Evolutionary conservation across 2,113 vertebrate genomes (phyloP), one percentile per base, ranked within the genome.

Genomic region (Corythaeola cristata): DNA sequence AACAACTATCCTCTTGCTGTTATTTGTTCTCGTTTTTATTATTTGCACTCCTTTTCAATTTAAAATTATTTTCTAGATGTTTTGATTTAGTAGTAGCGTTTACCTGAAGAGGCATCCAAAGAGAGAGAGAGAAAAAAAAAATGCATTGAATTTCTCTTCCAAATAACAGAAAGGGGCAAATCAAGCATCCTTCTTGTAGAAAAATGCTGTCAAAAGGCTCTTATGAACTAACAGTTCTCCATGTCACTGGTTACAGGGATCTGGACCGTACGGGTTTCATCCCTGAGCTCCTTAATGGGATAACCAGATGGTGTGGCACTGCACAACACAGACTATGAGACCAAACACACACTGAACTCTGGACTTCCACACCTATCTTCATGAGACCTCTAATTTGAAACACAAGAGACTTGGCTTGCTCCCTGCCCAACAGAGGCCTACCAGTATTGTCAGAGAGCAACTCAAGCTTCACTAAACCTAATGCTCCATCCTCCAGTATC

Each of bases 191-290:
- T 85, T 33, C 62, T 49, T 26, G 12, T 6, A 69, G 27, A 32
- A 78, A 81, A 66, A 50, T 27, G 44, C 22, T 85, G 77, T 75
- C 37, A 71, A 75, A 85, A 82, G 47, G 26, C 26, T 71, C 9
- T 72, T 52, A 33, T 1, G 9, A 91, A 59, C 33, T 52, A 85
- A 41, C 0, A 3, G 13, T 35, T 75, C 50, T 90, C 45, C 23
- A 12, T 3, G 16, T 64, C 78, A 52, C 44, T 85, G 76, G 26
- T 60, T 64, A 59, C 28, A 66, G 35, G 20, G 28, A 88, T 55
- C 56, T 64, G 41, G 41, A 87, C 39, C 4, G 0, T 1, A 12
- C 0, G 1, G 35, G 15, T 78, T 47, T 67, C 77, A 85, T 60
- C 26, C 49, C 26, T 15, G 49, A 94, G 85, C 23, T 72, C 49